phyloP scores from a whole-genome alignment of 2,888 invertebrate genomes.

The Antitype chi region DNA sequence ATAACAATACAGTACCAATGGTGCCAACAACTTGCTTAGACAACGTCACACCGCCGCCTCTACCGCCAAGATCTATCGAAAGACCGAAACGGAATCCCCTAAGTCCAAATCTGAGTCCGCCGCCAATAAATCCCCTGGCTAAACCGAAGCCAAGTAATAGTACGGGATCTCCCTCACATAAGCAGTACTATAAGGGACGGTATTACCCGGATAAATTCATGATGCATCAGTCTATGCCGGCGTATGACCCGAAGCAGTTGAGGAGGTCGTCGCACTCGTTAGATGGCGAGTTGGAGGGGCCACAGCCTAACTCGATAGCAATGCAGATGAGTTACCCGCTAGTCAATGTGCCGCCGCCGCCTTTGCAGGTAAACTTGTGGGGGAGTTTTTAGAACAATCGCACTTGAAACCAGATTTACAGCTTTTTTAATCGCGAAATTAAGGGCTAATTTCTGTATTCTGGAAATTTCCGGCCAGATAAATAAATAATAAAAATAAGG shows the following conservation, averaged over 20 bases:
- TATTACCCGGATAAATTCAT: slow-evolving; percentile 56
- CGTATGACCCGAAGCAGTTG: slow-evolving; percentile 75
- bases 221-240: slow-evolving; percentile 83
- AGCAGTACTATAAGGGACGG: slow-evolving; percentile 74
- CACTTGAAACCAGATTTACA: not conserved
- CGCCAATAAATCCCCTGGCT: slow-evolving; percentile 75
- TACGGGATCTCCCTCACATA: slow-evolving; percentile 65
- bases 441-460: not conserved
- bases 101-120: slow-evolving; percentile 67
- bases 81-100: slow-evolving; percentile 76
- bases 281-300: slow-evolving; percentile 84
- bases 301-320: slow-evolving; percentile 91
- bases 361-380: slow-evolving; percentile 79
- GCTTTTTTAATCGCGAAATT: not conserved
- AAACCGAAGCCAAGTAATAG: slow-evolving; percentile 74
- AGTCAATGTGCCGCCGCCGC: slow-evolving; percentile 90
- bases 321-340: slow-evolving; percentile 92
- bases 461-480: no score
- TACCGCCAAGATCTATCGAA: slow-evolving; percentile 82
- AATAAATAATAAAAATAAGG: not conserved
- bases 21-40: slow-evolving; percentile 86
- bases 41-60: slow-evolving; percentile 82
- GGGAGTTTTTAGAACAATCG: slow-evolving; percentile 53
- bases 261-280: slow-evolving; percentile 83
- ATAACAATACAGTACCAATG: slow-evolving; percentile 83